Conservation (phyloP, 2,888 invertebrate genomes). For the Physocephala rufipes region DNA sequence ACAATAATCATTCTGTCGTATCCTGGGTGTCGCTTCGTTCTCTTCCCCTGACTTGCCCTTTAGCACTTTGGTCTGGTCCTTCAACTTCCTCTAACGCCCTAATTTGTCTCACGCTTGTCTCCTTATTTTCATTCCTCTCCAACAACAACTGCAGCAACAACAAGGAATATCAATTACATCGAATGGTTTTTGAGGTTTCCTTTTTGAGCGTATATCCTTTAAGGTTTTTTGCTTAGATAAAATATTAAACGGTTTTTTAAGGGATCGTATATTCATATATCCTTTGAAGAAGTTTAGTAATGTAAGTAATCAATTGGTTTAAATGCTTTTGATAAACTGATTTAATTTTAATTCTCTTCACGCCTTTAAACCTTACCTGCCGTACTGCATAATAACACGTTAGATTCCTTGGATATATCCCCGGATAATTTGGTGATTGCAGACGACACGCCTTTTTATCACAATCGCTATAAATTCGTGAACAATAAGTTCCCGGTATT, state of each 20-base stretch:
- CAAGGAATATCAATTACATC: conserved; percentile 39
- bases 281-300: no score
- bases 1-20: no score
- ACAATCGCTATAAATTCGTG: conserved; percentile 91
- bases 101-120: no score
- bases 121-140: background rate
- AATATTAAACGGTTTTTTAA: no score
- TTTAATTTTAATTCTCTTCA: background rate
- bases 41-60: background rate
- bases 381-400: conserved; percentile 93
- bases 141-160: background rate
- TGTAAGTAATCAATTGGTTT: background rate
- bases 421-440: conserved; percentile 92
- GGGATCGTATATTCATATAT: no score
- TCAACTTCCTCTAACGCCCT: background rate
- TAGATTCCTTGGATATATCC: conserved; percentile 91
- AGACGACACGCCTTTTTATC: conserved; percentile 88
- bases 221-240: no score
- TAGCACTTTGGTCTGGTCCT: background rate
- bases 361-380: conserved; percentile 65
- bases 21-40: background rate
- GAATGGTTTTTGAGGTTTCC: conserved; percentile 40
- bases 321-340: background rate
- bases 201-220: background rate
- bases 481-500: conserved; percentile 91